phyloP scores from a whole-genome alignment of 2,888 invertebrate species.

The Uloborus plumipes region DNA sequence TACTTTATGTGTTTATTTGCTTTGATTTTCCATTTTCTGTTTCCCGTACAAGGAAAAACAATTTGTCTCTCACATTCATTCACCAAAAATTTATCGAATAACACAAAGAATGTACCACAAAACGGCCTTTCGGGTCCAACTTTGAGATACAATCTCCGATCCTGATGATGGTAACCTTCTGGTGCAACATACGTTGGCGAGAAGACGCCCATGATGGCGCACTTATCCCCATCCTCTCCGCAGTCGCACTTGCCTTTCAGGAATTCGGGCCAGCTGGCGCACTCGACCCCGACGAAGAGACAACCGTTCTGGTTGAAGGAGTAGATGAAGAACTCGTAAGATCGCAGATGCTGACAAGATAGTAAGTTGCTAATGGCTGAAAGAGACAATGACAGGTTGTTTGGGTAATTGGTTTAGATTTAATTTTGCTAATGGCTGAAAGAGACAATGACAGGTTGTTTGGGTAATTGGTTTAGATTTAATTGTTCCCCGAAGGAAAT shows the following conservation, averaged over 20 bases:
- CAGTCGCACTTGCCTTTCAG: conserved; percentile 50
- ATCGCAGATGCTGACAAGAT: conserved; percentile 54
- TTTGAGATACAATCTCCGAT: conserved; percentile 51
- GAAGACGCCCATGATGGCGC: conserved; percentile 58
- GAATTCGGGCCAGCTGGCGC: conserved; percentile 35
- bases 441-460: neutral
- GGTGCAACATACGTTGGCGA: conserved; percentile 31
- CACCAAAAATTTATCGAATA: too few relatives aligned
- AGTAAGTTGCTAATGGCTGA: conserved; percentile 41
- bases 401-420: too few relatives aligned
- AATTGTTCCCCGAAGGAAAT: too few relatives aligned
- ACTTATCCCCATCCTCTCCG: conserved; percentile 40
- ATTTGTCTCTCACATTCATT: too few relatives aligned
- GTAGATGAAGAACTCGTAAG: conserved; percentile 70
- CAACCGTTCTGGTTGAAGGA: conserved; percentile 56
- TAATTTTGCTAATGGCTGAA: conserved; percentile 29
- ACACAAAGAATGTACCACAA: conserved; percentile 20
- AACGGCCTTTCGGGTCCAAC: conserved; percentile 55
- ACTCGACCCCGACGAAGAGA: conserved; percentile 50
- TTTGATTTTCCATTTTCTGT: too few relatives aligned
- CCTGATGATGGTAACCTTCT: conserved; percentile 10
- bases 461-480: too few relatives aligned
- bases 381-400: neutral
- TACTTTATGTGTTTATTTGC: too few relatives aligned
- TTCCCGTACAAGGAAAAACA: too few relatives aligned